Percentiles rank a stretch among this genome's conserved stretches.
These are phyloP conservation scores for Phyllostomus hastatus DNA, from an alignment of 2,113 vertebrate genomes.

Conservation along the genomic window DNA sequence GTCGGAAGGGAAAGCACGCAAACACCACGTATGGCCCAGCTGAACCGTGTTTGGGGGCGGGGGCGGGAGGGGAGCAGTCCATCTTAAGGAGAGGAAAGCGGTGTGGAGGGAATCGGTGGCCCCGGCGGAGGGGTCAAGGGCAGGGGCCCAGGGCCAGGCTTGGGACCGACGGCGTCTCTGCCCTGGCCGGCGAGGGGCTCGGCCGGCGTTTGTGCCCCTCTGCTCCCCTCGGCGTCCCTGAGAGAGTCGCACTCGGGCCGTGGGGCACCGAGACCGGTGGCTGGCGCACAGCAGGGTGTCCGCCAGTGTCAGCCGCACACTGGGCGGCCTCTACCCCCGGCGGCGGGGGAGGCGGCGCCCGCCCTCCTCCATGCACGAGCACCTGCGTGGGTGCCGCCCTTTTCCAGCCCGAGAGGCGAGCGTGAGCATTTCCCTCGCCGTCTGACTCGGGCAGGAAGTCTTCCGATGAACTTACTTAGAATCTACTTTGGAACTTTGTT, in stretches of 20 bases:
- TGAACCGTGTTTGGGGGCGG: background rate
- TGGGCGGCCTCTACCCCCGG: background rate
- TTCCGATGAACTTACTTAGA: background rate
- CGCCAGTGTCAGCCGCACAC: too few relatives aligned
- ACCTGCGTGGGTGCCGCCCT: background rate
- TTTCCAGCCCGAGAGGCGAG: background rate
- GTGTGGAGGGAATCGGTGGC: background rate
- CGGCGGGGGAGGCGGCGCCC: background rate
- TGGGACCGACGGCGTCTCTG: background rate
- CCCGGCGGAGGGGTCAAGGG: background rate
- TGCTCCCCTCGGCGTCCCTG: background rate
- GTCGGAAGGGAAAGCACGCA: background rate
- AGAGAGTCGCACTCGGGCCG: background rate
- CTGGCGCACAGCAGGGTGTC: rapidly evolving
- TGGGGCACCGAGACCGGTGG: background rate
- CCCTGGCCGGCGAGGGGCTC: background rate
- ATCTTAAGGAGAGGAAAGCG: background rate
- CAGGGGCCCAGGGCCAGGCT: background rate
- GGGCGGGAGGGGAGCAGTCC: background rate
- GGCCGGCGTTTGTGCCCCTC: too few relatives aligned
- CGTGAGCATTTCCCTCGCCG: background rate
- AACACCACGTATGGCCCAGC: background rate
- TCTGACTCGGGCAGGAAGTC: background rate
- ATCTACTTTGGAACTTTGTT: background rate
- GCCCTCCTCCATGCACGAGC: too few relatives aligned